Percentiles rank a stretch among this genome's conserved stretches.
phyloP scores from a whole-genome alignment of 2,888 invertebrate genomes.

The Graphium colonna region DNA sequence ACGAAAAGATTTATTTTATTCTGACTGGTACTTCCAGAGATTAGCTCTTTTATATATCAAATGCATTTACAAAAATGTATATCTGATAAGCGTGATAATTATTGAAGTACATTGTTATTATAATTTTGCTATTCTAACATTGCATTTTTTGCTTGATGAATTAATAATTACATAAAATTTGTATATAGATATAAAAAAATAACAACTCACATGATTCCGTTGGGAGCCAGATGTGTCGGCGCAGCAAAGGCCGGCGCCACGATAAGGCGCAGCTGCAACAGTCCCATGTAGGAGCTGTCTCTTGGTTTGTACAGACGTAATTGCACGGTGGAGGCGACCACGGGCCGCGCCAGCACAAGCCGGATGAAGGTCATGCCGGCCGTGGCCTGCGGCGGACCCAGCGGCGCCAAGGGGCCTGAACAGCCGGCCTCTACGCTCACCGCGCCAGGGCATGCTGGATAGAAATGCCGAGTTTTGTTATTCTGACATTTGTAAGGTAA shows the following conservation, averaged over 20 bases:
- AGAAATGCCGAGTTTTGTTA: too few species aligned
- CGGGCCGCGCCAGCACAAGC: constrained; percentile 89
- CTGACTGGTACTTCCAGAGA: too few species aligned
- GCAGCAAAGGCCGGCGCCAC: constrained; percentile 89
- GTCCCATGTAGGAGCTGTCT: constrained; percentile 93
- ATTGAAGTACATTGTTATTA: too few species aligned
- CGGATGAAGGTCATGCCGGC: constrained; percentile 93
- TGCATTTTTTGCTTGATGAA: too few species aligned
- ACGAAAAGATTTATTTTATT: too few species aligned
- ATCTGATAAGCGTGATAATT: too few species aligned
- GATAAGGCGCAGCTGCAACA: constrained; percentile 91
- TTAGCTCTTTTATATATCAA: too few species aligned
- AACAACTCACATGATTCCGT: constrained; percentile 30
- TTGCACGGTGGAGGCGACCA: constrained; percentile 91
- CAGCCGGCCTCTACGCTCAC: constrained; percentile 93
- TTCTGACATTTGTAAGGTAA: not conserved
- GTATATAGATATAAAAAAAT: too few species aligned
- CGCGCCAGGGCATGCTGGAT: constrained; percentile 90
- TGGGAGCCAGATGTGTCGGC: constrained; percentile 57
- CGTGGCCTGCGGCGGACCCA: constrained; percentile 91
- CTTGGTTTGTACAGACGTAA: constrained; percentile 88
- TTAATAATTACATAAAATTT: too few species aligned
- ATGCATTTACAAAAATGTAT: too few species aligned
- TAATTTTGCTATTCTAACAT: too few species aligned
- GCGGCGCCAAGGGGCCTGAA: constrained; percentile 88